Percentiles rank a stretch among this genome's conserved stretches.
phyloP scores from a whole-genome alignment of 2,888 invertebrate species.

The Tetragonula carbonaria region DNA sequence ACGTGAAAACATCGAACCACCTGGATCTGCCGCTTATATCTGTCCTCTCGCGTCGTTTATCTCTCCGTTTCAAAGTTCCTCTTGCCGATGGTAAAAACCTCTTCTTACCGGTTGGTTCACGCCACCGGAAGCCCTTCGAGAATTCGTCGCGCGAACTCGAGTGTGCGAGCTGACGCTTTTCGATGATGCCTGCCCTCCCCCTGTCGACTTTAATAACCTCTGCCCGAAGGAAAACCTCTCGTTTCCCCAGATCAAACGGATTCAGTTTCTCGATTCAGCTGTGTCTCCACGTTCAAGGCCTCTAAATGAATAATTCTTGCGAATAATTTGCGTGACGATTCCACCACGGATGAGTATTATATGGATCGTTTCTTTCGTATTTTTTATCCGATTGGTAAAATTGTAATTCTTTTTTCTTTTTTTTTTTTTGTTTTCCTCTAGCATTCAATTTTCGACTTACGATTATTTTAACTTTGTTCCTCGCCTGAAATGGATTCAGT shows the following conservation, averaged over 20 bases:
- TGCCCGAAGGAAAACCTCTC: too few relatives aligned
- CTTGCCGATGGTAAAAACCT: constrained; percentile 53
- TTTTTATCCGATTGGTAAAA: too few relatives aligned
- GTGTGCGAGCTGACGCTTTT: constrained; percentile 33
- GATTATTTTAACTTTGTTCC: too few relatives aligned
- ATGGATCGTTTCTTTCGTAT: too few relatives aligned
- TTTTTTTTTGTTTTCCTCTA: too few relatives aligned
- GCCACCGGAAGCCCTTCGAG: constrained; percentile 45
- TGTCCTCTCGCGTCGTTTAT: constrained; percentile 54
- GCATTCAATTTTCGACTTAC: too few relatives aligned
- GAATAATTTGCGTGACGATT: too few relatives aligned
- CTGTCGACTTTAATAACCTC: background rate
- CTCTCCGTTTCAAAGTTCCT: constrained; percentile 58
- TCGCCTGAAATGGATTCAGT: background rate
- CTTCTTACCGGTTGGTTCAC: constrained; percentile 47
- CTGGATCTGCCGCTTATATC: constrained; percentile 45
- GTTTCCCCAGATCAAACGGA: background rate
- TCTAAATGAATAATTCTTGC: too few relatives aligned
- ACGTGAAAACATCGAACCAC: constrained; percentile 55
- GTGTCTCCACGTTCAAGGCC: background rate
- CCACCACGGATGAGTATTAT: too few relatives aligned
- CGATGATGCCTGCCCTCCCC: constrained; percentile 25
- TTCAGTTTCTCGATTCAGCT: background rate
- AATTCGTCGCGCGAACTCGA: constrained; percentile 59
- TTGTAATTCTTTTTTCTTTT: too few relatives aligned